phyloP scores from a whole-genome alignment of 1,140 invertebrate species.

The Ganaspis sp. region DNA sequence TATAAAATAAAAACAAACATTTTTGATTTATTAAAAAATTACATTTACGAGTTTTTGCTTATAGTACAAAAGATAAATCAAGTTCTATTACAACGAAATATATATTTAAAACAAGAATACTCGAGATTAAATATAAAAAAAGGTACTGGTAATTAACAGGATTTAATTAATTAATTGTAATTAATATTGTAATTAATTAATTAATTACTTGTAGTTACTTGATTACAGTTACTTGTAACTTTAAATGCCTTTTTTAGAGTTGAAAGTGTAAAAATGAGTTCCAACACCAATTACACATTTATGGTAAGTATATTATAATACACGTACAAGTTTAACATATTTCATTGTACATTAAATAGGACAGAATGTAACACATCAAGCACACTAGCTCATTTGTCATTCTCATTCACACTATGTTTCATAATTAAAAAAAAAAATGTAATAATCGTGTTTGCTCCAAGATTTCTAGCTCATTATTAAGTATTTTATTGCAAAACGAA shows the following conservation, averaged over 20 bases:
- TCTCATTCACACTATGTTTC: background rate
- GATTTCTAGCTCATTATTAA: background rate
- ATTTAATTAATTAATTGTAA: too few species aligned
- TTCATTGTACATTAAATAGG: conserved; percentile 28
- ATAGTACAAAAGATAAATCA: too few species aligned
- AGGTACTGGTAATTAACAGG: too few species aligned
- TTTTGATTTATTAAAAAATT: too few species aligned
- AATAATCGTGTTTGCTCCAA: background rate
- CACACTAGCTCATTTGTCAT: background rate
- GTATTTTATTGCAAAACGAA: background rate
- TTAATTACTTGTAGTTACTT: too few species aligned
- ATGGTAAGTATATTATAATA: conserved; percentile 45
- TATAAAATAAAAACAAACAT: too few species aligned
- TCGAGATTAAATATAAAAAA: too few species aligned
- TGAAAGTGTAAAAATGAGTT: background rate
- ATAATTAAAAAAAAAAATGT: background rate
- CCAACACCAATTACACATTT: conserved; percentile 2
- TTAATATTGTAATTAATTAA: too few species aligned
- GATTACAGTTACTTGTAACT: too few species aligned
- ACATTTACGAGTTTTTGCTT: too few species aligned
- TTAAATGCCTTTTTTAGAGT: background rate
- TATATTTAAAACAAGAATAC: too few species aligned
- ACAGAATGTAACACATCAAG: background rate
- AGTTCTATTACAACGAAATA: too few species aligned
- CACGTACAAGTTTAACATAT: conserved; percentile 38